Percentiles rank a stretch among this genome's conserved stretches.
Conservation (phyloP, 2,113 vertebrate species). For the Thunnus maccoyii region DNA sequence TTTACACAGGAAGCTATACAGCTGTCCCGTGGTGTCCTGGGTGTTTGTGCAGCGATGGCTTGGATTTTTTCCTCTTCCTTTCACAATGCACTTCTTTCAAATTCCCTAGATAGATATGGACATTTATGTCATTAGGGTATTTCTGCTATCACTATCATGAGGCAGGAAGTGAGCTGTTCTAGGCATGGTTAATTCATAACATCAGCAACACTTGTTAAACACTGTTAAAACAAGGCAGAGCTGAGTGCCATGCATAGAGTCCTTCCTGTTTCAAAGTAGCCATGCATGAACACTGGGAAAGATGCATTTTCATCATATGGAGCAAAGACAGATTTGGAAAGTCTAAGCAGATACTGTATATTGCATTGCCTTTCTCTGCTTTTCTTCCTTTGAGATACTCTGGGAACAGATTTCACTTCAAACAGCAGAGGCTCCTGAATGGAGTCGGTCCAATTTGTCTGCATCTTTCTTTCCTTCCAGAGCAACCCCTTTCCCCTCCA, state of each 20-base stretch:
- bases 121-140: slow-evolving; percentile 58
- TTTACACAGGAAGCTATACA: slow-evolving; percentile 48
- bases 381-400: slow-evolving; percentile 61
- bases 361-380: slow-evolving; percentile 27
- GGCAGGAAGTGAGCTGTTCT: slow-evolving; percentile 66
- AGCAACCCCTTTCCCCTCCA: slow-evolving; percentile 78
- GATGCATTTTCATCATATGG: slow-evolving; percentile 32
- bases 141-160: slow-evolving; percentile 54
- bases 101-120: slow-evolving; percentile 60
- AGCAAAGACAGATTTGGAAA: not conserved
- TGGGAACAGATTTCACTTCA: slow-evolving; percentile 88
- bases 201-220: slow-evolving; percentile 48
- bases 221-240: slow-evolving; percentile 43
- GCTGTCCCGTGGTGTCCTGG: slow-evolving; percentile 30
- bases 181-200: slow-evolving; percentile 73
- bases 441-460: slow-evolving; percentile 91
- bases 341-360: slow-evolving; percentile 48
- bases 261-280: slow-evolving; percentile 44
- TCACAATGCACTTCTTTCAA: slow-evolving; percentile 51
- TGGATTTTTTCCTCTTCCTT: slow-evolving; percentile 14
- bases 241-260: slow-evolving; percentile 42
- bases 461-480: slow-evolving; percentile 93
- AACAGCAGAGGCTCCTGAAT: slow-evolving; percentile 88
- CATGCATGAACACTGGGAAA: slow-evolving; percentile 27
- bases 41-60: slow-evolving; percentile 13